These are phyloP conservation scores for Pissodes strobi DNA, from an alignment of 1,140 invertebrate genomes.

Conservation along the genomic window DNA sequence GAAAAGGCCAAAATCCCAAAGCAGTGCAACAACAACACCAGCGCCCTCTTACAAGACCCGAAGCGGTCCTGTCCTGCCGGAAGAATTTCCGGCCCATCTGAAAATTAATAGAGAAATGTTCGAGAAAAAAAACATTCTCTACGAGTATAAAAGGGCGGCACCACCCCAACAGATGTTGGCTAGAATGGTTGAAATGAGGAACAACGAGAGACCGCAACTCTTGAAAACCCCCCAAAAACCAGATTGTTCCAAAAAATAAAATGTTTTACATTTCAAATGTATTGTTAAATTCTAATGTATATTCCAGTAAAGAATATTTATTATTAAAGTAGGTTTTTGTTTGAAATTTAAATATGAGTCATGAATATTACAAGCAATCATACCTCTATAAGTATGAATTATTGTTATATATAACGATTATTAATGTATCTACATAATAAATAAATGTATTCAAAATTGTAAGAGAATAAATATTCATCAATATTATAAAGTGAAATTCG, in stretches of 20 bases:
- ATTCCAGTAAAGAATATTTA: too few relatives aligned
- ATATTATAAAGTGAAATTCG: too few relatives aligned
- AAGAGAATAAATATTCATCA: too few relatives aligned
- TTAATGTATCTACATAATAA: too few relatives aligned
- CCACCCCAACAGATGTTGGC: constrained; percentile 41
- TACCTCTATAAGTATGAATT: too few relatives aligned
- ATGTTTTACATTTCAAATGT: background rate
- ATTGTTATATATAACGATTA: too few relatives aligned
- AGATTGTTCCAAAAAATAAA: background rate
- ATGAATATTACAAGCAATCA: too few relatives aligned
- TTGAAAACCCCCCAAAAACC: constrained; percentile 23
- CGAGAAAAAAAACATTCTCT: constrained; percentile 49
- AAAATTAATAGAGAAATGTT: constrained; percentile 41
- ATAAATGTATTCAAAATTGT: too few relatives aligned
- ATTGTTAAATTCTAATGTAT: too few relatives aligned
- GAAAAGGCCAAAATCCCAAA: constrained; percentile 2
- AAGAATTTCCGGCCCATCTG: constrained; percentile 40
- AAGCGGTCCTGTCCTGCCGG: constrained; percentile 36
- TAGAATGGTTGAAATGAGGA: constrained; percentile 43
- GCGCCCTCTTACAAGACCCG: constrained; percentile 26
- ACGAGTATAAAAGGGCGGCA: constrained; percentile 41
- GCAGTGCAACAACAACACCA: background rate
- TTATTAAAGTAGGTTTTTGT: too few relatives aligned
- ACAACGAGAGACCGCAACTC: constrained; percentile 35
- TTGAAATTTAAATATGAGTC: too few relatives aligned